Percentiles rank a stretch among this genome's conserved stretches.
phyloP scores from a whole-genome alignment of 1,140 invertebrate genomes.

The Amyelois transitella region DNA sequence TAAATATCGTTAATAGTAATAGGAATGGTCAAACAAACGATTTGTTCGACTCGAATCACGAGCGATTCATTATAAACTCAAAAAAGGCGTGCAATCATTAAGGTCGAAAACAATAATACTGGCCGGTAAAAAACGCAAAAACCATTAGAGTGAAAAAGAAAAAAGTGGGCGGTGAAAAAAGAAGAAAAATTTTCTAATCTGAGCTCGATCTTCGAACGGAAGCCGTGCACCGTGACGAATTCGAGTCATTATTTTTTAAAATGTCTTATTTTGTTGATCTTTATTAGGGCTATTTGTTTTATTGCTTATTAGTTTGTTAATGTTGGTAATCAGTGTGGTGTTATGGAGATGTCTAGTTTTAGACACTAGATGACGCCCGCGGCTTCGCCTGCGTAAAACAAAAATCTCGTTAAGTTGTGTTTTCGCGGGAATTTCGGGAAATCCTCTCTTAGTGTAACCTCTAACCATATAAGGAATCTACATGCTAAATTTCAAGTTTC shows the following conservation, averaged over 20 bases:
- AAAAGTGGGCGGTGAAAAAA: constrained; percentile 41
- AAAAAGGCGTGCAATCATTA: constrained; percentile 28
- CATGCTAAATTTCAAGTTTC: no score
- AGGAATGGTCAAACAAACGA: not conserved
- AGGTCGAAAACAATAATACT: constrained; percentile 50
- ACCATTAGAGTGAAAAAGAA: constrained; percentile 36
- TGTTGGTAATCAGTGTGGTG: constrained; percentile 6
- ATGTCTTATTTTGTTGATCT: constrained; percentile 30
- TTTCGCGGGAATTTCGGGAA: no score
- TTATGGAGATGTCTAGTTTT: not conserved
- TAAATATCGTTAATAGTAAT: not conserved
- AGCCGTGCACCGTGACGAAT: constrained; percentile 52
- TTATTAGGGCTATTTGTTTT: constrained; percentile 28
- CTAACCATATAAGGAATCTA: no score
- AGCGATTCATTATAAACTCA: constrained; percentile 40
- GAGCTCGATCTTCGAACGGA: constrained; percentile 42
- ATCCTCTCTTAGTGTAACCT: no score
- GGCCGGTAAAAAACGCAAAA: constrained; percentile 27
- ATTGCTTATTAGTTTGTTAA: constrained; percentile 9
- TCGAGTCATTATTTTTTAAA: constrained; percentile 48
- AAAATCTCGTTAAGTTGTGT: no score
- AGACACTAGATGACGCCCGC: no score
- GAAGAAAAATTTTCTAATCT: constrained; percentile 35
- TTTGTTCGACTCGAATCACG: constrained; percentile 1
- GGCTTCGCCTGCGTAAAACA: no score